phyloP scores from a whole-genome alignment of 2,113 vertebrate species.

The Stegostoma tigrinum region DNA sequence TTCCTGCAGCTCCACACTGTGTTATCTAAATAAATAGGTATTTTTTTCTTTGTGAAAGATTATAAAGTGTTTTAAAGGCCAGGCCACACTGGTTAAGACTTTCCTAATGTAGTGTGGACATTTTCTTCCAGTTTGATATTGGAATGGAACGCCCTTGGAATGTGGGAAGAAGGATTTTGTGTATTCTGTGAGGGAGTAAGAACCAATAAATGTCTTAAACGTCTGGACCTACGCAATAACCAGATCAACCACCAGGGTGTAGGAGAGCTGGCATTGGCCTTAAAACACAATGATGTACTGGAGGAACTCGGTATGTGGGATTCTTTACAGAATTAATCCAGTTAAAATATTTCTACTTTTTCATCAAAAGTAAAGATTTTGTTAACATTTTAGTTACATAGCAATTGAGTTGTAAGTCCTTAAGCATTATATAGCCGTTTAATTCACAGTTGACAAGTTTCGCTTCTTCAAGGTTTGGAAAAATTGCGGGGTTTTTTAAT shows the following conservation, averaged over 20 bases:
- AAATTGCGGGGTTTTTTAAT: neutral
- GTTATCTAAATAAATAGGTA: too few relatives aligned
- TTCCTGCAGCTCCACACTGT: too few relatives aligned
- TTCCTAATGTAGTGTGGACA: neutral
- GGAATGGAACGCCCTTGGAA: constrained; percentile 86
- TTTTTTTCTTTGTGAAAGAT: neutral
- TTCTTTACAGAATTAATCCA: neutral
- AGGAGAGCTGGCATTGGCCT: constrained; percentile 65
- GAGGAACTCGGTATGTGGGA: constrained; percentile 66
- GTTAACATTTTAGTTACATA: neutral
- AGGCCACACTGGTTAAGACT: neutral
- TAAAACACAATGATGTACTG: constrained; percentile 64
- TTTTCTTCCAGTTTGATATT: constrained; percentile 65
- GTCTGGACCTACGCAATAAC: constrained; percentile 87
- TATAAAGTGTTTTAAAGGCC: neutral
- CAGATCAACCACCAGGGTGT: constrained; percentile 87
- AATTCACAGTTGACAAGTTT: neutral
- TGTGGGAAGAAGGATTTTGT: constrained; percentile 79
- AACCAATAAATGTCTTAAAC: constrained; percentile 58
- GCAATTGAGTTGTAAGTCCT: neutral
- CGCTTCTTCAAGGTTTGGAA: neutral
- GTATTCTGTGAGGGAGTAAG: constrained; percentile 76
- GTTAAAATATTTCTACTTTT: too few relatives aligned
- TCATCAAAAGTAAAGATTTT: neutral
- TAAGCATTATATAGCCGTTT: neutral